phyloP scores from a whole-genome alignment of 2,888 invertebrate species.

The Cephalotes varians region DNA sequence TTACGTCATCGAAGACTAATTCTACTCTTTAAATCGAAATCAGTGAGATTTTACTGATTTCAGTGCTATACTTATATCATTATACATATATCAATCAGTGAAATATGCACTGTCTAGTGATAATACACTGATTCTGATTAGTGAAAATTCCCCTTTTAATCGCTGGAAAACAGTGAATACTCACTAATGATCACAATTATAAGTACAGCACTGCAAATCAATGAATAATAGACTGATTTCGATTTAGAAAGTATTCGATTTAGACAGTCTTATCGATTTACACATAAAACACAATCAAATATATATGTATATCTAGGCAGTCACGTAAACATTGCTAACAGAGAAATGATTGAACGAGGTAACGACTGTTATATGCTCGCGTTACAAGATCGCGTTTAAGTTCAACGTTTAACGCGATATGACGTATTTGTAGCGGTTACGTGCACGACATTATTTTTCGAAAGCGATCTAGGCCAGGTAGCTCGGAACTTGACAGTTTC shows the following conservation, averaged over 20 bases:
- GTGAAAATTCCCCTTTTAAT: too few relatives aligned
- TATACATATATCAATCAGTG: too few relatives aligned
- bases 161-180: too few relatives aligned
- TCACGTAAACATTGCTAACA: not conserved
- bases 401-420: not conserved
- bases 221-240: too few relatives aligned
- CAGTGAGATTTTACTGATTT: too few relatives aligned
- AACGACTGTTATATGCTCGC: not conserved
- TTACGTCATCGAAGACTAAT: not conserved
- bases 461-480: not conserved
- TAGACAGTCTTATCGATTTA: not conserved
- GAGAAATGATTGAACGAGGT: not conserved
- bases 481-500: constrained; percentile 12
- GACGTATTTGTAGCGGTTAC: not conserved
- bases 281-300: not conserved
- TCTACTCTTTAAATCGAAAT: too few relatives aligned
- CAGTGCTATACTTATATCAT: too few relatives aligned
- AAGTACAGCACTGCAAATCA: too few relatives aligned
- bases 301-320: not conserved
- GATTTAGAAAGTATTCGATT: too few relatives aligned
- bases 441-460: not conserved
- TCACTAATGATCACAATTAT: too few relatives aligned
- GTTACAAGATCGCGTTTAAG: not conserved
- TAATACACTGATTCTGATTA: too few relatives aligned
- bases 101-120: too few relatives aligned